Evolutionary conservation across 2,113 vertebrate genomes (phyloP).

Genomic region (Hystrix cristata): DNA sequence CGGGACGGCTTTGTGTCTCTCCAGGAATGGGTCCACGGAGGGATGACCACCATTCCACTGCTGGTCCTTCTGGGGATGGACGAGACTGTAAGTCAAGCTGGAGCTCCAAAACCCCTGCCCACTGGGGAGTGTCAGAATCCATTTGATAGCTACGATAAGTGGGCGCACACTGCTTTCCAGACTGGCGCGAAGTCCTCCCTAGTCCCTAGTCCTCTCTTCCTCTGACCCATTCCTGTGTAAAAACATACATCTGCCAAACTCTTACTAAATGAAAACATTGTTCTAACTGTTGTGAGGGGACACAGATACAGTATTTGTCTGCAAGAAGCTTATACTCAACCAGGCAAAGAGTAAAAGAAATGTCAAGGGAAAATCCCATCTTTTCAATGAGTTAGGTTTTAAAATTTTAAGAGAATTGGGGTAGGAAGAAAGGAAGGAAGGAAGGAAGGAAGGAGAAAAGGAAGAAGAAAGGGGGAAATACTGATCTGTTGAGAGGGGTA

Average conservation of each 20-base stretch:
- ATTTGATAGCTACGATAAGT: not conserved
- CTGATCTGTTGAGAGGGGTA: not conserved
- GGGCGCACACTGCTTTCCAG: not conserved
- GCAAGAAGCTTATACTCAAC: not conserved
- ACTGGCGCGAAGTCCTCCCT: not conserved
- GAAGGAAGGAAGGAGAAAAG: not conserved
- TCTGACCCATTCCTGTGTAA: not conserved
- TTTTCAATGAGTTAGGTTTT: not conserved
- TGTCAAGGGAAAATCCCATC: not conserved
- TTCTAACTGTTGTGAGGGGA: not conserved
- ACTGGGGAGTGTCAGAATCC: not conserved
- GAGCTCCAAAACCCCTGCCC: not conserved
- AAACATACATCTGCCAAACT: not conserved
- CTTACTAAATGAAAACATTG: not conserved
- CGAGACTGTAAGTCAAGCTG: slow-evolving; percentile 84
- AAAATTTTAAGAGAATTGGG: not conserved
- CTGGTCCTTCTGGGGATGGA: slow-evolving; percentile 97
- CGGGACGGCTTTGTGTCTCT: slow-evolving; percentile 94
- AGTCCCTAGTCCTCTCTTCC: not conserved
- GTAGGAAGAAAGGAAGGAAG: not conserved
- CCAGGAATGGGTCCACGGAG: slow-evolving; percentile 97
- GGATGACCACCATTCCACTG: slow-evolving; percentile 97
- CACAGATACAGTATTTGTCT: not conserved
- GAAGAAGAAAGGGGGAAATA: not conserved
- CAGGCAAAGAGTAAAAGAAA: not conserved